Percentiles rank a stretch among this genome's conserved stretches.
These are phyloP conservation scores for Neodiprion lecontei DNA, from an alignment of 1,140 invertebrate species.

Conservation along the genomic window DNA sequence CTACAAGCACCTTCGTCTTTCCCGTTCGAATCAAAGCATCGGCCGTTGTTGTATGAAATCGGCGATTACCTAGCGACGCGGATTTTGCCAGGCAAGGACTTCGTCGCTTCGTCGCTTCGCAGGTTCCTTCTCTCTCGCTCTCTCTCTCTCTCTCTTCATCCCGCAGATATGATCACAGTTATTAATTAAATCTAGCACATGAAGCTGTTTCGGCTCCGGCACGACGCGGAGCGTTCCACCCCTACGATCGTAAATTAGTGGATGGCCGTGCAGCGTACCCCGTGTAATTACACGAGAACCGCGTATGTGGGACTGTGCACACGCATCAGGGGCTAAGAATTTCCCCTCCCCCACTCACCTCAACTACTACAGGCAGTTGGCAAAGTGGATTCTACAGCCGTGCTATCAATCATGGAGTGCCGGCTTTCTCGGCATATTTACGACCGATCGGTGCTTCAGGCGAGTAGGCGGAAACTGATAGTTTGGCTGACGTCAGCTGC, in stretches of 20 bases:
- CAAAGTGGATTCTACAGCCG: too few relatives aligned
- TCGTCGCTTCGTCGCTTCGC: neutral
- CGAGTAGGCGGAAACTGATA: too few relatives aligned
- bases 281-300: neutral
- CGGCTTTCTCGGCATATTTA: too few relatives aligned
- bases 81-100: constrained; percentile 49
- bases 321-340: too few relatives aligned
- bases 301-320: too few relatives aligned
- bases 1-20: too few relatives aligned
- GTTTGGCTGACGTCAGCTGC: too few relatives aligned
- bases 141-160: constrained; percentile 19
- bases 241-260: neutral
- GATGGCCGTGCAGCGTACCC: neutral
- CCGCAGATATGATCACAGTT: constrained; percentile 50
- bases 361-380: too few relatives aligned
- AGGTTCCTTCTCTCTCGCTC: constrained; percentile 21
- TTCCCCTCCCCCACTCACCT: too few relatives aligned
- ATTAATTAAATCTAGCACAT: constrained; percentile 53
- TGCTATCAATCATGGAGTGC: too few relatives aligned
- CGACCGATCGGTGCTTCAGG: too few relatives aligned
- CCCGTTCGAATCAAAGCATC: constrained; percentile 50
- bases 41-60: neutral
- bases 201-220: constrained; percentile 44
- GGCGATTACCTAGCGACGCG: neutral
- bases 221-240: neutral